phyloP scores from a whole-genome alignment of 2,113 vertebrate genomes.

The Apteryx mantelli region DNA sequence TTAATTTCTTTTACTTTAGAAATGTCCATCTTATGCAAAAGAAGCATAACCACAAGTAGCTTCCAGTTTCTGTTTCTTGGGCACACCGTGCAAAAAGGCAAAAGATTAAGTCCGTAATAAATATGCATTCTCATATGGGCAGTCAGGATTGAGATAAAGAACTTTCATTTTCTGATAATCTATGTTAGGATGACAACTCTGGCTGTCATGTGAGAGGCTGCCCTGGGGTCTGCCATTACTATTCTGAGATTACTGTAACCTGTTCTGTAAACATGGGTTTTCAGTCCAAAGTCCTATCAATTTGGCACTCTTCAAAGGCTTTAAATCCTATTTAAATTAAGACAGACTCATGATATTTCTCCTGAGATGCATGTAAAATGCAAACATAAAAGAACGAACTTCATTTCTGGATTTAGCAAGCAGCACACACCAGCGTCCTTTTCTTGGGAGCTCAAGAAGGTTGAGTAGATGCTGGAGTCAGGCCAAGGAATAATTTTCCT shows the following conservation, averaged over 20 bases:
- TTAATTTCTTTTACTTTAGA: background rate
- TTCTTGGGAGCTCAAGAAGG: background rate
- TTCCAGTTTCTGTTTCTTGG: background rate
- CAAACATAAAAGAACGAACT: background rate
- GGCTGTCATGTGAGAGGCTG: background rate
- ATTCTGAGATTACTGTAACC: background rate
- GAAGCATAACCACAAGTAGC: background rate
- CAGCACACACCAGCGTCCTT: background rate
- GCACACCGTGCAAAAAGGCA: background rate
- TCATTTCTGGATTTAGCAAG: background rate
- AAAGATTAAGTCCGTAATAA: background rate
- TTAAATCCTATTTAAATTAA: background rate
- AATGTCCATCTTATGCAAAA: background rate
- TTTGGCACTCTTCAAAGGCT: background rate
- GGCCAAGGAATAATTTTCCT: fast-evolving
- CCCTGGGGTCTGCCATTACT: background rate
- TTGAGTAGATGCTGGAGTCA: background rate
- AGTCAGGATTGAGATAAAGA: background rate
- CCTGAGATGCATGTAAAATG: background rate
- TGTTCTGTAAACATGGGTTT: background rate
- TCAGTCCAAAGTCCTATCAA: background rate
- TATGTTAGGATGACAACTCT: background rate
- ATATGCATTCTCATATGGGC: background rate
- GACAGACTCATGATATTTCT: background rate
- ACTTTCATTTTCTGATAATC: background rate